phyloP scores from a whole-genome alignment of 2,888 invertebrate genomes.

The Dryadula phaetusa region DNA sequence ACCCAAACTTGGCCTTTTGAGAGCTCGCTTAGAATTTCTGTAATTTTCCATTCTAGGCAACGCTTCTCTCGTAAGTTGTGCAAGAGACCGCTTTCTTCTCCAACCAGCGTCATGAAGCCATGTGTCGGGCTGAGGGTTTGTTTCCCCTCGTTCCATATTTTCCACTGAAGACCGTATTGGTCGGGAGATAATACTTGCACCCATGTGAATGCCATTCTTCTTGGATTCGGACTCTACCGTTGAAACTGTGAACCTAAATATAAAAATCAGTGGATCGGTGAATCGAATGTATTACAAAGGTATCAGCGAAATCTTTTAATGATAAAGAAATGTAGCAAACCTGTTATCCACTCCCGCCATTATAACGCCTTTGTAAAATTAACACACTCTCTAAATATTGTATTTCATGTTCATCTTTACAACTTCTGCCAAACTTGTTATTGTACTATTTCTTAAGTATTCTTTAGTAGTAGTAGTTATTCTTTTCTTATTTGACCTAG shows the following conservation, averaged over 20 bases:
- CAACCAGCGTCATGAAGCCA: constrained; percentile 79
- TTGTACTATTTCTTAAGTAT: constrained; percentile 50
- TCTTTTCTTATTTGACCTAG: constrained; percentile 61
- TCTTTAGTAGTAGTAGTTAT: constrained; percentile 68
- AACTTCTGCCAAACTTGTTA: constrained; percentile 47
- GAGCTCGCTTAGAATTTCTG: constrained; percentile 89
- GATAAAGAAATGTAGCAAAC: constrained; percentile 48
- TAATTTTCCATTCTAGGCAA: constrained; percentile 93
- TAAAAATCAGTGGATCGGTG: constrained; percentile 23
- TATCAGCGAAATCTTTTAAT: not conserved
- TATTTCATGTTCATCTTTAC: constrained; percentile 47
- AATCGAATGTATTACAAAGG: not conserved
- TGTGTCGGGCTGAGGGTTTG: constrained; percentile 64
- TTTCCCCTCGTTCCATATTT: constrained; percentile 60
- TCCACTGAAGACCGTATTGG: constrained; percentile 71
- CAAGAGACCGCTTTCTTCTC: constrained; percentile 84
- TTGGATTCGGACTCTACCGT: constrained; percentile 70
- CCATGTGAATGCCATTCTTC: constrained; percentile 78
- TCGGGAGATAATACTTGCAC: constrained; percentile 73
- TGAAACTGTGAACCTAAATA: constrained; percentile 71
- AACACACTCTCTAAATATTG: constrained; percentile 65
- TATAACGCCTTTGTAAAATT: constrained; percentile 40
- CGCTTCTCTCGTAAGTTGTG: constrained; percentile 90
- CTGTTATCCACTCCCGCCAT: constrained; percentile 67
- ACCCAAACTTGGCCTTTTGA: constrained; percentile 92